A percentile compares a stretch with the other conserved stretches of the same genome.
phyloP scores from a whole-genome alignment of 2,797 vertebrate genomes.

The Cacajao melanocephalus region DNA sequence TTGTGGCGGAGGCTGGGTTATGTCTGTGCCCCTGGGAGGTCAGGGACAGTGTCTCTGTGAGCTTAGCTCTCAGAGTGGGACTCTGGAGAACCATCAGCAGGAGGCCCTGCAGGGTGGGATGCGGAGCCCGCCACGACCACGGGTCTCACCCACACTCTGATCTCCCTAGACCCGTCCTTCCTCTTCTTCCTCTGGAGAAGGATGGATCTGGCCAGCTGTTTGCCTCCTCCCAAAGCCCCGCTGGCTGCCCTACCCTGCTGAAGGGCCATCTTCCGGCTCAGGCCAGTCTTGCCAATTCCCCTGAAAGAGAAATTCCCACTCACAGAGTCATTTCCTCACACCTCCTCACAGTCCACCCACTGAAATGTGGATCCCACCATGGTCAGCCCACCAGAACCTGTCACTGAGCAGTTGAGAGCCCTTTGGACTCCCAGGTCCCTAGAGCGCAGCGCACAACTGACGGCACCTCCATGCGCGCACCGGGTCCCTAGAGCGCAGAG shows the following conservation, averaged over 20 bases:
- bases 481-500: rapidly evolving
- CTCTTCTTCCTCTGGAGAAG: neutral
- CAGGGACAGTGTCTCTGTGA: rapidly evolving
- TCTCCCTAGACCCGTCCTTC: too few relatives aligned
- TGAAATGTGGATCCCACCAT: rapidly evolving
- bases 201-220: neutral
- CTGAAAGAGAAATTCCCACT: neutral
- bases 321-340: neutral
- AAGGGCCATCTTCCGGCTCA: rapidly evolving
- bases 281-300: neutral
- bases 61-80: too few relatives aligned
- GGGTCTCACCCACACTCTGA: rapidly evolving
- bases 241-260: too few relatives aligned
- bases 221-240: rapidly evolving
- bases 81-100: neutral
- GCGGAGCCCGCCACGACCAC: neutral
- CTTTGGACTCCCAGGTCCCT: neutral
- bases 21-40: rapidly evolving
- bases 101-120: neutral
- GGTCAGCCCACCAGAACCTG: rapidly evolving
- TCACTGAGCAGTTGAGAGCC: neutral
- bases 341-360: rapidly evolving
- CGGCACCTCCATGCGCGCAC: too few relatives aligned
- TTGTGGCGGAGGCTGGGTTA: too few relatives aligned
- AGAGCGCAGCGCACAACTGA: rapidly evolving